Conservation (phyloP, 2,113 vertebrate genomes). For the Phainopepla nitens region DNA sequence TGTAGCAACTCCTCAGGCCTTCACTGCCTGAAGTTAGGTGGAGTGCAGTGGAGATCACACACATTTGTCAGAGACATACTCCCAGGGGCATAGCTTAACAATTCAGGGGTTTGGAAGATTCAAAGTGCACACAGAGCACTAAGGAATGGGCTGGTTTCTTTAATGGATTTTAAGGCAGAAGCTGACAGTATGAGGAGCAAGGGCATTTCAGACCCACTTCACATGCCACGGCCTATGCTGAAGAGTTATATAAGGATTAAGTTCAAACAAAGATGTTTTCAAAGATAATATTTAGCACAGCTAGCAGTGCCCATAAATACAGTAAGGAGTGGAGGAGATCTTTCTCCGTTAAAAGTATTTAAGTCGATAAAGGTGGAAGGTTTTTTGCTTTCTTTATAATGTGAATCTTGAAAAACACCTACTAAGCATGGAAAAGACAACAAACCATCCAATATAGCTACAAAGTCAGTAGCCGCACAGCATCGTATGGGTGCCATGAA, state of each 20-base stretch:
- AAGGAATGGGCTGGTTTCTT: not conserved
- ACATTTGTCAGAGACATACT: not conserved
- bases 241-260: not conserved
- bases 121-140: not conserved
- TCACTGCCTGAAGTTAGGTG: not conserved
- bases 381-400: not conserved
- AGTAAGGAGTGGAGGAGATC: not conserved
- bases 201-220: not conserved
- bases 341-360: not conserved
- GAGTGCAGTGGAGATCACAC: not conserved
- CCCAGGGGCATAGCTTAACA: not conserved
- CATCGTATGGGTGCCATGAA: not conserved
- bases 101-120: not conserved
- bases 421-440: not conserved
- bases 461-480: not conserved
- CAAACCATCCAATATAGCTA: not conserved
- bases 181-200: not conserved
- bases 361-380: not conserved
- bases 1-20: not conserved
- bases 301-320: not conserved
- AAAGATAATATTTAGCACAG: not conserved
- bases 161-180: not conserved
- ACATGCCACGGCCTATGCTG: not conserved
- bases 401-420: not conserved
- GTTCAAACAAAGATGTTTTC: constrained; percentile 23